Percentiles rank a stretch among this genome's conserved stretches.
These are phyloP conservation scores for Euclidia mi DNA, from an alignment of 2,888 invertebrate genomes.

Conservation along the genomic window DNA sequence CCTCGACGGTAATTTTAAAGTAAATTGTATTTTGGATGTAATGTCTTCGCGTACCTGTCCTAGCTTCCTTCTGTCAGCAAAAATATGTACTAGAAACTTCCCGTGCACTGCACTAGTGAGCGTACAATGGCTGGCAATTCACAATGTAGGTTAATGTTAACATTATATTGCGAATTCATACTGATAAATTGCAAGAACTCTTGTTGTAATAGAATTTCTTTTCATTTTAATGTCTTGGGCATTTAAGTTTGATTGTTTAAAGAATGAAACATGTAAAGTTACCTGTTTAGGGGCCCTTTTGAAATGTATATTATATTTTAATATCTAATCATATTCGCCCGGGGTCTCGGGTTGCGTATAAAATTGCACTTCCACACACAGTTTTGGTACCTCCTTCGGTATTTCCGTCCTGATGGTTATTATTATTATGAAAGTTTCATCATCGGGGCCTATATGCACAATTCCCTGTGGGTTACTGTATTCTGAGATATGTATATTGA, in stretches of 20 bases:
- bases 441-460: background rate
- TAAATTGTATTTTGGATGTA: slow-evolving; percentile 52
- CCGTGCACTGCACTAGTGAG: slow-evolving; percentile 12
- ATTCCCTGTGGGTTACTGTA: too few species aligned
- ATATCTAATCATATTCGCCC: too few species aligned
- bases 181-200: background rate
- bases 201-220: background rate
- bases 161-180: background rate
- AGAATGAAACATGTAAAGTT: too few species aligned
- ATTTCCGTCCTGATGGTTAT: background rate
- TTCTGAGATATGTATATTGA: too few species aligned
- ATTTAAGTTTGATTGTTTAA: too few species aligned
- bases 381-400: background rate
- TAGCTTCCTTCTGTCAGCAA: slow-evolving; percentile 37
- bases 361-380: background rate
- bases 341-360: background rate
- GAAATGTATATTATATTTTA: too few species aligned
- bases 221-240: background rate
- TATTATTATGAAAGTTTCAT: slow-evolving; percentile 1
- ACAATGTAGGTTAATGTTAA: slow-evolving; percentile 11
- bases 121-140: slow-evolving; percentile 13
- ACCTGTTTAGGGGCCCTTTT: too few species aligned
- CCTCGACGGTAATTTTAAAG: slow-evolving; percentile 42
- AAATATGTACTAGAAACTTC: slow-evolving; percentile 29
- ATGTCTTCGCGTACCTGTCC: slow-evolving; percentile 51